phyloP scores from a whole-genome alignment of 2,888 invertebrate species.

The Adineta ricciae region DNA sequence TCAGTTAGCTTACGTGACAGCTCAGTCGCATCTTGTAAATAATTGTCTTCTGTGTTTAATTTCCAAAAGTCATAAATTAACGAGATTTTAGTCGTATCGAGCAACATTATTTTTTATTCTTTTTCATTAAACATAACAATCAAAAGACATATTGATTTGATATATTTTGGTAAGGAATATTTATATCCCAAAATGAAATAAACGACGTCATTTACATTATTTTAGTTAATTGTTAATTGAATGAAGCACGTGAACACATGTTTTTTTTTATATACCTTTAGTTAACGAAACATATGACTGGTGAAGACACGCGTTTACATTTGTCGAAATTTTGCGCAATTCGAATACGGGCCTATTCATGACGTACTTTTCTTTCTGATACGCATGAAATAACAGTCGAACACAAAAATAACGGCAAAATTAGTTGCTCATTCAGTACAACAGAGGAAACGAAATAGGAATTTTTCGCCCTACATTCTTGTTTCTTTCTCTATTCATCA shows the following conservation, averaged over 20 bases:
- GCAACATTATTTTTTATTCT: not conserved
- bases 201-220: not conserved
- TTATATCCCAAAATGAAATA: not conserved
- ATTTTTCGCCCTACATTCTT: too few species aligned
- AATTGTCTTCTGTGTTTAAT: not conserved
- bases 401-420: not conserved
- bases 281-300: not conserved
- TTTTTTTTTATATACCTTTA: not conserved
- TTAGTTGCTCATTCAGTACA: too few species aligned
- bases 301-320: not conserved
- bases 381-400: not conserved
- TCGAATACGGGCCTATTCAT: not conserved
- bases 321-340: not conserved
- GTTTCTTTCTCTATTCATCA: too few species aligned
- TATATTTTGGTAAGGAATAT: too few species aligned
- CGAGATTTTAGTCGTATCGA: not conserved
- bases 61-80: slow-evolving; percentile 9
- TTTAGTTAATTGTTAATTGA: not conserved
- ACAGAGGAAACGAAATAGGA: too few species aligned
- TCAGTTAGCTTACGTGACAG: not conserved
- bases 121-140: too few species aligned
- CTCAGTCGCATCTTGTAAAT: not conserved
- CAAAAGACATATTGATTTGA: too few species aligned
- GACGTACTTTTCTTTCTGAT: not conserved
- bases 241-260: not conserved